Base-by-base conservation (phyloP, 2,888 invertebrate species). In the Ceratothoa steindachneri region DNA sequence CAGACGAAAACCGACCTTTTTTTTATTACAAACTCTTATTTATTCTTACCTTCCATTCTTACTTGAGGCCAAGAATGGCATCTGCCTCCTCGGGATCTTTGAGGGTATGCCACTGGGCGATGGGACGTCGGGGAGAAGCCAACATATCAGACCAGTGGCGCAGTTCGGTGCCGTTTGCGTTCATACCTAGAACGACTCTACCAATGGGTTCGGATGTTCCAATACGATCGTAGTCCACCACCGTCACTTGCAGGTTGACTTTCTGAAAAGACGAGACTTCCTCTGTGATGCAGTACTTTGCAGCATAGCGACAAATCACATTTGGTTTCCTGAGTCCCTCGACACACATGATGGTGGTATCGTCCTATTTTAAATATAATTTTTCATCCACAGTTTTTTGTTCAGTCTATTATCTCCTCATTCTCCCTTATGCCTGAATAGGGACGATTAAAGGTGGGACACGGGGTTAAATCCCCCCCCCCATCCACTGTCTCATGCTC, bases 61-160 rank as follows among this genome's bases (percentile, higher is more conserved):
- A 77, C 30, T 77, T 74, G 65, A 75, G 73, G 66, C 71, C 75
- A 27, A 80, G 70, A 51, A 75, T 80, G 66, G 77, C 68, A 85
- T 92, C 92, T 27, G 81, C 83, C 85, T 98, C 96, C 85, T 98
- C 93, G 82, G 97, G 93, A 86, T 97, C 97, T 87, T 97, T 97
- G 81, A 99, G 91, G 81, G 98, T 97, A 85, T 99, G 99, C 99
- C 99, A 99, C 86, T 99, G 98, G 82, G 98, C 98, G 83, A 99
- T 99, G 77, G 99, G 99, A 85, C 99, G 91, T 83, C 99, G 90
- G 64, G 99, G 99, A 82, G 97, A 97, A 83, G 99, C 98, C 86
- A 99, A 87, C 99, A 99, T 99, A 86, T 99, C 99, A 81, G 97
- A 97, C 99, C 99, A 99, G 87, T 99, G 99, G 82, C 98, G 93